phyloP scores from a whole-genome alignment of 2,113 vertebrate genomes.

The Suncus etruscus region DNA sequence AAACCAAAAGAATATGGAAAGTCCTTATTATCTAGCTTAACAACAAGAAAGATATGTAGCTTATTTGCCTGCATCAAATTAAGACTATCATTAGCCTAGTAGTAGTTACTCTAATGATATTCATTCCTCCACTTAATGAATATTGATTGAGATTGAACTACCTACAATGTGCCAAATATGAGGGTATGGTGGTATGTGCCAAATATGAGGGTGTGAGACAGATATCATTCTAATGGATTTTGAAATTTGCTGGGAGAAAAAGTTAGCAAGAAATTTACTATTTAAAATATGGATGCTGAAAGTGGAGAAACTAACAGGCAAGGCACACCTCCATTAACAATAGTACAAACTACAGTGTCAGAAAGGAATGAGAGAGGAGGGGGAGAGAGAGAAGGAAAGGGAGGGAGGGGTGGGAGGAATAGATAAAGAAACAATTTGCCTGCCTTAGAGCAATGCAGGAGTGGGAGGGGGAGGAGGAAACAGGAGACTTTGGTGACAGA shows the following conservation, averaged over 20 bases:
- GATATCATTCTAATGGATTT: slow-evolving; percentile 11
- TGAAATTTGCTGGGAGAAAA: slow-evolving; percentile 27
- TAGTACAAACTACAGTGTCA: too few species aligned
- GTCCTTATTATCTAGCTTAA: slow-evolving; percentile 48
- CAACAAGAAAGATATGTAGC: neutral
- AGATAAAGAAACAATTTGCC: too few species aligned
- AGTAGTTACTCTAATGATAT: neutral
- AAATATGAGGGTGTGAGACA: neutral
- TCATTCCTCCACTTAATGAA: slow-evolving; percentile 1
- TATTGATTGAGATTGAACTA: slow-evolving; percentile 14
- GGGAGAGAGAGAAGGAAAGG: too few species aligned
- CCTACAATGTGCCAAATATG: neutral
- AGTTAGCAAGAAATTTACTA: slow-evolving; percentile 24
- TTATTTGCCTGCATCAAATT: neutral
- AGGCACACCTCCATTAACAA: too few species aligned
- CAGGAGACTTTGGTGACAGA: too few species aligned
- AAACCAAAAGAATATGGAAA: neutral
- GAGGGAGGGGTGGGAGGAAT: too few species aligned
- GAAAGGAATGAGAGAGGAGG: too few species aligned
- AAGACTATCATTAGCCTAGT: neutral
- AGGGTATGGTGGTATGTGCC: neutral
- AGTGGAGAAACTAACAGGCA: too few species aligned
- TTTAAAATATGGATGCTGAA: neutral
- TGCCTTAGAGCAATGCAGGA: too few species aligned
- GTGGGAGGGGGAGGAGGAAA: too few species aligned